A percentile compares a stretch with the other conserved stretches of the same genome.
These are phyloP conservation scores for Caranx melampygus DNA, from an alignment of 2,113 vertebrate species.

Conservation along the genomic window DNA sequence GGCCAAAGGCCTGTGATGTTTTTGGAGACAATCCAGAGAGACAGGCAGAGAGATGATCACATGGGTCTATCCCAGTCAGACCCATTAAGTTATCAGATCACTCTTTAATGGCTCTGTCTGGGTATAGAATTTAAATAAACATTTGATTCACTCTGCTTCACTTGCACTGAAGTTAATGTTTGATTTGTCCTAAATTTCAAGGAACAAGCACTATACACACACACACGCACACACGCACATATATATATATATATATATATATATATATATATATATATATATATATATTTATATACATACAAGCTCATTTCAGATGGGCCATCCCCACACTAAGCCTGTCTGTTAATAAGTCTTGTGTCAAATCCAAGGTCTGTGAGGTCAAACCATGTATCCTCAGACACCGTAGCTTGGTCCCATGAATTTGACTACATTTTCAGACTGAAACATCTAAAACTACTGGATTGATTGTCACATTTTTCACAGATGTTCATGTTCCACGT, in stretches of 20 bases:
- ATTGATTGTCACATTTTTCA: background rate
- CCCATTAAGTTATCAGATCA: slow-evolving; percentile 50
- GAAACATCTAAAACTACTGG: background rate
- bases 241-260: too few relatives aligned
- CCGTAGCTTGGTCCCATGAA: too few relatives aligned
- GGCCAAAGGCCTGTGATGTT: slow-evolving; percentile 62
- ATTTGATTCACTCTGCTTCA: slow-evolving; percentile 11
- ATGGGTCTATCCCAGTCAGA: slow-evolving; percentile 55
- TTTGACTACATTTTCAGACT: background rate
- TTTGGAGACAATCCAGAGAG: slow-evolving; percentile 69
- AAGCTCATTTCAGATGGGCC: too few relatives aligned
- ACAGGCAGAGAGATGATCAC: slow-evolving; percentile 53
- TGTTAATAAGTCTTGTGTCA: background rate
- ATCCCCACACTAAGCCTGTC: background rate
- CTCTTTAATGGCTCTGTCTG: slow-evolving; percentile 43
- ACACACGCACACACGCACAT: too few relatives aligned
- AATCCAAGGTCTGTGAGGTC: background rate
- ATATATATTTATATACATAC: too few relatives aligned
- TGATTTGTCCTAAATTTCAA: background rate
- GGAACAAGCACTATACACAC: background rate
- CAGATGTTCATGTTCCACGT: background rate
- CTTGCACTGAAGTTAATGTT: background rate
- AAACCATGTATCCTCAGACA: too few relatives aligned
- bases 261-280: too few relatives aligned
- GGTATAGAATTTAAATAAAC: slow-evolving; percentile 27